Evolutionary conservation across 2,888 invertebrate species (phyloP).

Genomic region (Dolichopus griseipennis): DNA sequence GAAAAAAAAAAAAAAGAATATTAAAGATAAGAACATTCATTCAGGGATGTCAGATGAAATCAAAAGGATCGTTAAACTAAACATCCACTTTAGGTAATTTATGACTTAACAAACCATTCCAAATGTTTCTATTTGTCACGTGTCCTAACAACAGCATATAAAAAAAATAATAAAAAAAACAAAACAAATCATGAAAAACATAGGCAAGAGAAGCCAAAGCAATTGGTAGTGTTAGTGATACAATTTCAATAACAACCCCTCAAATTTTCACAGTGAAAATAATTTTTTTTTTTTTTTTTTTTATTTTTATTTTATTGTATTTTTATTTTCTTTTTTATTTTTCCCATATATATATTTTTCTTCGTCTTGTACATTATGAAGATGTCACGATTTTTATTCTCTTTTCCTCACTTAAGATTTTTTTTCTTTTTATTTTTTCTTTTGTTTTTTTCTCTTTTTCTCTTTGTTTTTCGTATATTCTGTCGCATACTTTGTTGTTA

Average conservation of each 20-base stretch:
- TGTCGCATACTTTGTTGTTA: neutral
- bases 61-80: slow-evolving; percentile 6
- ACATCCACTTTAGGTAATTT: slow-evolving; percentile 4
- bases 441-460: neutral
- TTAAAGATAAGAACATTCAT: neutral
- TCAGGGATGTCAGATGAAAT: neutral
- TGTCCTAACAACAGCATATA: slow-evolving; percentile 14
- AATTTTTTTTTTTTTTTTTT: no score
- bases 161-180: slow-evolving; percentile 12
- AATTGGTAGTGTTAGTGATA: no score
- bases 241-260: no score
- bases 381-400: slow-evolving; percentile 3
- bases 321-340: no score
- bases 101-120: slow-evolving; percentile 4
- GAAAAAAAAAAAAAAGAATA: no score
- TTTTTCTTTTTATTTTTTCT: neutral
- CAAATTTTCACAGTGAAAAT: no score
- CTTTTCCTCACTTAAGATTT: neutral
- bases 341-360: no score
- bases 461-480: neutral
- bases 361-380: slow-evolving; percentile 1
- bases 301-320: no score
- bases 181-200: neutral
- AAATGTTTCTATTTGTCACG: slow-evolving; percentile 23
- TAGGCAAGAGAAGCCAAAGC: neutral